Base-by-base conservation (phyloP, 2,113 vertebrate species). In the Elephantulus edwardii region DNA sequence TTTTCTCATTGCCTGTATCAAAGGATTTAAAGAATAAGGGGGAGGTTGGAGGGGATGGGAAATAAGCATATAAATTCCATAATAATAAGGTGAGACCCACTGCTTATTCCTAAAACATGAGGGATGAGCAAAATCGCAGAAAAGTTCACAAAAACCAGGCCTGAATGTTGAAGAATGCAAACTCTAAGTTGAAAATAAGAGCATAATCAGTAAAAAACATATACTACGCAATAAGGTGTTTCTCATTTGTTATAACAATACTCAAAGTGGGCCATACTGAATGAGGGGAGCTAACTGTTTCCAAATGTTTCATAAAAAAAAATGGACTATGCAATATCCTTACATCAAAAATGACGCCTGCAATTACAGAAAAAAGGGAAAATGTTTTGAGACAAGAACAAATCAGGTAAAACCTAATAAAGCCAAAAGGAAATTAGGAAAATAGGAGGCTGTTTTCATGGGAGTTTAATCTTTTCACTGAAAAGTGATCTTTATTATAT, bases 391-490 rank as follows among this genome's bases (percentile, higher is more conserved):
- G 95, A 97, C 96, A 97, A 96, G 96, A 95, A 95, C 96, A 96
- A 96, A 96, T 97, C 96, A 97, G 95, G 96, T 97, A 97, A 98
- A 97, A 96, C 93, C 96, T 95, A 97, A 97, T 97, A 96, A 97
- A 97, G 93, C 89, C 92, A 64, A 97, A 96, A 97, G 97, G 96
- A 97, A 97, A 97, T 97, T 94, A 97, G 94, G 96, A 96, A 96
- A 97, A 96, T 86, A 88, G 90, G 97, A 95, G 88, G 72, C 66
- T 95, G 93, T 94, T 98, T 96, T 92, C 96, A 92, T 88, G 93
- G 87, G 89, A 92, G 94, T 91, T 94, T 90, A 93, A 95, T 95
- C 85, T 93, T 91, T 87, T 95, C 78, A 3, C 81, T 83, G 88
- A 86, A 95, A 97, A 75, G 58, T 84, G 81, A 5, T 68, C 76